Evolutionary conservation across 2,113 vertebrate species (phyloP), one percentile per base, ranked within the genome.

Genomic region (Urocynchramus pylzowi): DNA sequence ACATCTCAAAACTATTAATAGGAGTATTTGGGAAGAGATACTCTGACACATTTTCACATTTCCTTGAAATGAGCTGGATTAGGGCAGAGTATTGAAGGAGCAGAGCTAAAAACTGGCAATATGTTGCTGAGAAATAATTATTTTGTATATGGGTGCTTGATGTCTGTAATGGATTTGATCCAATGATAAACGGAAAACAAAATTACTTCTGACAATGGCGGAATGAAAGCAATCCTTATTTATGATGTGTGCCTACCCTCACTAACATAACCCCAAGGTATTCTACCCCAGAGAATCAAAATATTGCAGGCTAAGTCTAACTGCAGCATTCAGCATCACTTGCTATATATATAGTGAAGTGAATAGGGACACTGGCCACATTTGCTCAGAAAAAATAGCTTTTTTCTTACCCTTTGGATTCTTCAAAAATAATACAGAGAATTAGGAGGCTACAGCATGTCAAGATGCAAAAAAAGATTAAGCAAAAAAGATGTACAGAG

Each of bases 201-300:
- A 95, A 95, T 50, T 0, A 63, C 24, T 94, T 92, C 69, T 95
- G 93, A 95, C 90, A 96, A 78, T 39, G 61, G 53, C 4, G 5
- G 83, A 94, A 92, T 94, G 93, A 97, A 97, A 96, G 76, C 39
- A 84, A 90, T 78, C 76, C 90, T 88, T 94, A 84, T 88, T 93
- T 94, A 92, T 90, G 76, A 84, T 88, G 74, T 81, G 87, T 57
- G 47, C 59, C 79, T 95, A 67, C 35, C 39, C 76, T 88, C 50
- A 70, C 78, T 77, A 88, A 88, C 27, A 74, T 74, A 86, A 93
- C 52, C 85, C 71, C 68, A 84, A 77, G 79, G 82, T 90, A 86
- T 95, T 93, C 68, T 56, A 74, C 42, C 31, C 68, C 22, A 92
- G 88, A 88, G 82, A 92, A 68, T 31, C 52, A 68, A 90, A 96